Evolutionary conservation across 2,888 invertebrate species (phyloP), one percentile per base, ranked within the genome.

Genomic region (Achlya flavicornis): DNA sequence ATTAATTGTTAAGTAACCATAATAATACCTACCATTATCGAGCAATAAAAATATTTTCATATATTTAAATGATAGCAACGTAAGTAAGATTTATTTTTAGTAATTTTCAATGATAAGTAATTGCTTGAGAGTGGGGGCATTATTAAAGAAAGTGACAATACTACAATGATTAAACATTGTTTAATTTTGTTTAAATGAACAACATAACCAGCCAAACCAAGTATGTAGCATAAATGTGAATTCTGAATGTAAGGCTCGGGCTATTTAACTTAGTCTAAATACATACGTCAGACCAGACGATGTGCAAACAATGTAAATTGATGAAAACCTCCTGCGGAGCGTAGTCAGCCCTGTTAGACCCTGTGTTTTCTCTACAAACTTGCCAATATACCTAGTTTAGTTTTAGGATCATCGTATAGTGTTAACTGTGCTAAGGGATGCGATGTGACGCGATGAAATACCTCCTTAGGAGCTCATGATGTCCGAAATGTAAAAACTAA

Each of bases 231-330:
- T 11, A 43, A 35, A 35, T 35, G 35, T 8, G 35, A 35, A 26
- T 35, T 48, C 7, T 48, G 14, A 53, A 14, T 19, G 2, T 53
- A 19, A 53, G 10, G 53, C n/a, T 3, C 1, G 14, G 16, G 19
- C 8, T 38, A 38, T 41, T 19, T 59, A 19, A 16, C 19, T 59
- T 32, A 60, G 19, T 60, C 19, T 3, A 46, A 46, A 61, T 12
- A 61, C 35, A 66, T 61, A 64, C 46, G 60, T 19, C n/a, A 59
- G 73, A 61, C 76, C 73, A 75, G 76, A 73, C 76, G 59, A 32
- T 66, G 19, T 43, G 62, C 64, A 70, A 73, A 77, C 70, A 78
- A 65, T 67, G 63, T 66, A 66, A 67, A 66, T 64, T 67, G 64
- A 73, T 71, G 66, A 70, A 67, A 41, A 57, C 4, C 59, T 33